Evolutionary conservation across 2,113 vertebrate genomes (phyloP), one percentile per base, ranked within the genome.

Genomic region (Oryzias celebensis): DNA sequence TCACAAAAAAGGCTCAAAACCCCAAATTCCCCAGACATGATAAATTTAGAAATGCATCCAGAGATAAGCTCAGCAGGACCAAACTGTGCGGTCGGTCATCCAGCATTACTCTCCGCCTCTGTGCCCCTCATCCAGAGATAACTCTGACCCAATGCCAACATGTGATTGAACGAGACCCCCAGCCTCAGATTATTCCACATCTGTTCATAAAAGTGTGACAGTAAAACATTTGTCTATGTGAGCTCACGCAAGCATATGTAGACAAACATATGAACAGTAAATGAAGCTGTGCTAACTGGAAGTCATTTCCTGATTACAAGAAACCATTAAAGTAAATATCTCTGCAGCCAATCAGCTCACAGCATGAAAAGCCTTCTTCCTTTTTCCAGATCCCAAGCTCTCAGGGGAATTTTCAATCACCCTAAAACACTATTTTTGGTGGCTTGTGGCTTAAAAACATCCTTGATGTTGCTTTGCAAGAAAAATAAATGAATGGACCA

Each of bases 41-140:
- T 88, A 87, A 83, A 88, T 83, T 75, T 87, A 87, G 79, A 67
- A 47, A 4, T 1, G 46, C 4, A 45, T 70, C 71, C 79, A 67
- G 66, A 83, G 78, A 82, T 76, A 78, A 86, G 83, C 60, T 68
- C 68, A 58, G 71, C 56, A 28, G 78, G 67, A 62, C 48, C 65
- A 71, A 81, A 81, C 64, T 14, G 44, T 65, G 57, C 28, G 5
- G 73, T 69, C 41, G 8, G 60, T 83, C 73, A 72, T 77, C 72
- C 78, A 83, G 71, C 62, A 60, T 63, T 76, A 60, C 72, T 16
- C 64, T 55, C 66, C 60, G 48, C 49, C 70, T 61, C 66, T 63
- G 73, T 68, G 65, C 66, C 67, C 52, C 20, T 8, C 61, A 70
- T 75, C 81, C 77, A 77, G 31, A 81, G 84, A 89, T 88, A 89